Evolutionary conservation across 2,888 invertebrate species (phyloP).

Genomic region (Cyrtodaria siliqua): DNA sequence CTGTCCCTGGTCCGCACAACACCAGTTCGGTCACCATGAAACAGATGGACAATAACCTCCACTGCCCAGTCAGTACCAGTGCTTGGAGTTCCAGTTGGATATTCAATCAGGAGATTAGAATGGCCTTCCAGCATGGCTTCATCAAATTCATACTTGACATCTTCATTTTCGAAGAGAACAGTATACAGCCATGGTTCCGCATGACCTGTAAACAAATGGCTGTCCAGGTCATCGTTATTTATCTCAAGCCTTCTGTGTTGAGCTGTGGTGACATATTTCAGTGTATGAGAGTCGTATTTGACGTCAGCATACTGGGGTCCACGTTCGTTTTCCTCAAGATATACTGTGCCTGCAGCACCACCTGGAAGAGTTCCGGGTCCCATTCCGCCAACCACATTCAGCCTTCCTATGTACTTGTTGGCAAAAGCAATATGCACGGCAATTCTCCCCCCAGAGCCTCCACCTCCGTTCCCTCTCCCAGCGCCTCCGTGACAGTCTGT

Average conservation of each 20-base stretch:
- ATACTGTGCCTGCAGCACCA: slow-evolving; percentile 78
- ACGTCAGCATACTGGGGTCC: slow-evolving; percentile 79
- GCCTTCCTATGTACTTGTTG: slow-evolving; percentile 69
- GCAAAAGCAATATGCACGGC: slow-evolving; percentile 69
- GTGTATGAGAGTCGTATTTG: slow-evolving; percentile 68
- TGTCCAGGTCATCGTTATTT: slow-evolving; percentile 74
- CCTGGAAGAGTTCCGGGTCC: slow-evolving; percentile 68
- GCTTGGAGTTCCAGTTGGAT: slow-evolving; percentile 54
- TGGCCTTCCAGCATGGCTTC: slow-evolving; percentile 72
- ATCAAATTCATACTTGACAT: slow-evolving; percentile 73
- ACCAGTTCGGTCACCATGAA: slow-evolving; percentile 77
- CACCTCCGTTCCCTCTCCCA: slow-evolving; percentile 66
- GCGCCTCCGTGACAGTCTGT: slow-evolving; percentile 73
- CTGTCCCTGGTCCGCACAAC: slow-evolving; percentile 67
- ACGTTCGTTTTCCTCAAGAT: slow-evolving; percentile 73
- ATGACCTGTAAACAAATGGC: slow-evolving; percentile 69
- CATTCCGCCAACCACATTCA: slow-evolving; percentile 70
- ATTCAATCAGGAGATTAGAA: slow-evolving; percentile 71
- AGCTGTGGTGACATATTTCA: slow-evolving; percentile 52
- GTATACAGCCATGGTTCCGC: slow-evolving; percentile 77
- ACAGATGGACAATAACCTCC: slow-evolving; percentile 67
- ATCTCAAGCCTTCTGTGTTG: slow-evolving; percentile 68
- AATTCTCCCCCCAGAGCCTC: slow-evolving; percentile 75
- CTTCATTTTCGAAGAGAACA: slow-evolving; percentile 65
- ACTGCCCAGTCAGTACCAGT: slow-evolving; percentile 45